Evolutionary conservation across 2,113 vertebrate genomes (phyloP), one percentile per base, ranked within the genome.

Genomic region (Lagopus muta): DNA sequence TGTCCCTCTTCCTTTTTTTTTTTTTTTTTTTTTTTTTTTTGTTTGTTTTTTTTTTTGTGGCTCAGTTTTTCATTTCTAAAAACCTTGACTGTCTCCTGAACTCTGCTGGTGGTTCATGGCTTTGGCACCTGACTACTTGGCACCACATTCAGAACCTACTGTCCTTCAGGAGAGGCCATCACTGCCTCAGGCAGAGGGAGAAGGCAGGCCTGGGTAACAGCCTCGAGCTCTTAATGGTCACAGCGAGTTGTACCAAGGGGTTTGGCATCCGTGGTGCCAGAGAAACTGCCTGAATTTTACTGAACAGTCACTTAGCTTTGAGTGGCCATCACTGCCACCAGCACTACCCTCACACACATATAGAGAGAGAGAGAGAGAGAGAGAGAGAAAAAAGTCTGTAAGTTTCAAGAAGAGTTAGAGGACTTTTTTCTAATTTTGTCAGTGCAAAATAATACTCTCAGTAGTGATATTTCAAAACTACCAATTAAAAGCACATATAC

Each of bases 301-400:
- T 11, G 13, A 74, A 24, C 12, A 74, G 15, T 71, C 16, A 25
- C 22, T 58, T 52, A 11, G 2, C 8, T 64, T 58, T 1, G 4
- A 54, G 58, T 47, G 55, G 55, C 28, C 0, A 0, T 72, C 4
- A 13, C 48, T 27, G 43, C n/a, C n/a, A 54, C 8, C 5, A 30
- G 40, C 48, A 61, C 6, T 43, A 74, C 8, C 13, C 7, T 81
- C 0, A 0, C 7, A 42, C 4, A 17, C 5, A 50, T 3, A 27
- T 28, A 55, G 73, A 8, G 36, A 36, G 36, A 36, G 36, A 8
- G 36, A 36, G 36, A 38, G 36, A 10, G 8, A 38, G 36, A 38
- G 36, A 10, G 36, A 38, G 36, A 38, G 36, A 38, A 67, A 64
- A 57, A 70, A 74, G 60, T 55, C 25, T 7, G 27, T 50, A 28